phyloP scores from a whole-genome alignment of 2,797 vertebrate species.

The Rhabdomys pumilio region DNA sequence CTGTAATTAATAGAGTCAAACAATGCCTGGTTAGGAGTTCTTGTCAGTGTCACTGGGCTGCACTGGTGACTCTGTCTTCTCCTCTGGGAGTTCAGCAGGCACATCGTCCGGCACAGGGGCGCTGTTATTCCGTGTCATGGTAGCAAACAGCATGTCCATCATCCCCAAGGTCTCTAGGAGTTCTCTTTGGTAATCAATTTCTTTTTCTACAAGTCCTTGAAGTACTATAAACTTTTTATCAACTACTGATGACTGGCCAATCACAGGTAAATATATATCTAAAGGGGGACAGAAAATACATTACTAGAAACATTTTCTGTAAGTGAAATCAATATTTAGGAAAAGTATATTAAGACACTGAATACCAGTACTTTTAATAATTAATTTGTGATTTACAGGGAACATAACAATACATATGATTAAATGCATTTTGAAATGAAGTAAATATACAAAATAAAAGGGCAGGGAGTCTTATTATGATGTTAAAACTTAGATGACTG shows the following conservation, averaged over 20 bases:
- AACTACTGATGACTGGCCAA: slow-evolving; percentile 94
- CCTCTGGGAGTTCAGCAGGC: slow-evolving; percentile 87
- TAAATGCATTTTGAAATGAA: slow-evolving; percentile 63
- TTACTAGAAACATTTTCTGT: slow-evolving; percentile 45
- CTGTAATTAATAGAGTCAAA: slow-evolving; percentile 56
- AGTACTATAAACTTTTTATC: slow-evolving; percentile 95
- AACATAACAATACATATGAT: background rate
- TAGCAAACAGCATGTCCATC: slow-evolving; percentile 97
- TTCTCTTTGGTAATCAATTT: slow-evolving; percentile 95
- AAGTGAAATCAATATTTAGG: slow-evolving; percentile 12
- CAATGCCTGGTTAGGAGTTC: slow-evolving; percentile 39
- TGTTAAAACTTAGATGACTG: background rate
- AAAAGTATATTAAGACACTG: slow-evolving; percentile 23
- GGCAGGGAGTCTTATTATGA: background rate
- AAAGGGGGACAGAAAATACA: slow-evolving; percentile 74
- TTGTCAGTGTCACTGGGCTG: background rate
- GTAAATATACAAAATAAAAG: background rate
- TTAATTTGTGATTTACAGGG: slow-evolving; percentile 32
- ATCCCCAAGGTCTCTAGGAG: slow-evolving; percentile 97
- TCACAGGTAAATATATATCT: slow-evolving; percentile 95
- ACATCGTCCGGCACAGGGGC: slow-evolving; percentile 81
- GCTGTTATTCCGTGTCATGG: slow-evolving; percentile 91
- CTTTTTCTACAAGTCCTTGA: slow-evolving; percentile 94
- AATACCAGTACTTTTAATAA: slow-evolving; percentile 49
- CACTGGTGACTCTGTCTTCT: slow-evolving; percentile 22